Conservation (phyloP, 2,113 vertebrate species). For the Tupaia tana region DNA sequence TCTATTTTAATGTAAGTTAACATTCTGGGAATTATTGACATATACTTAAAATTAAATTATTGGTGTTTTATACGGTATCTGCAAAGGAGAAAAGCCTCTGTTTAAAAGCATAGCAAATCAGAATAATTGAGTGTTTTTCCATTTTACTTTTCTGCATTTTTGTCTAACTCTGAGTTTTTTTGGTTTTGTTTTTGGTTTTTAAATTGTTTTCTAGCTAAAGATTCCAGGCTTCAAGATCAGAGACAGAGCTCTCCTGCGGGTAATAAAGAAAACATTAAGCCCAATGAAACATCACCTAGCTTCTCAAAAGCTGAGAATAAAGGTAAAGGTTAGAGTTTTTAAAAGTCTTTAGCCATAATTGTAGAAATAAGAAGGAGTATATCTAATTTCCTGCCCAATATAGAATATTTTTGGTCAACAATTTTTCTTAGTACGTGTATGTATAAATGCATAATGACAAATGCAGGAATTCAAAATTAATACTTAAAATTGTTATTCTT, state of each 20-base stretch:
- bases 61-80: conserved; percentile 14
- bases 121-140: conserved; percentile 17
- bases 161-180: conserved; percentile 53
- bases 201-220: conserved; percentile 91
- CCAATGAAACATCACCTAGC: conserved; percentile 91
- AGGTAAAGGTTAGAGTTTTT: conserved; percentile 94
- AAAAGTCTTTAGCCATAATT: not conserved
- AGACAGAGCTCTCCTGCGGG: conserved; percentile 94
- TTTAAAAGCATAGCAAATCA: conserved; percentile 32
- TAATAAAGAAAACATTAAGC: conserved; percentile 95
- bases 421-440: conserved; percentile 3
- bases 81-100: not conserved
- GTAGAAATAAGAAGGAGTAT: not conserved
- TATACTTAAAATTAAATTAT: not conserved
- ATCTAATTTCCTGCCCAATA: not conserved
- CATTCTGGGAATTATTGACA: not conserved
- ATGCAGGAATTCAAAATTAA: not conserved
- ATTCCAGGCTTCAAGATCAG: conserved; percentile 94
- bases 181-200: not conserved
- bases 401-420: not conserved
- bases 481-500: conserved; percentile 24
- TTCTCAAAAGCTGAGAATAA: conserved; percentile 94
- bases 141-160: conserved; percentile 18
- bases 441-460: conserved; percentile 22
- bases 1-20: conserved; percentile 8